Base-by-base conservation (phyloP, 2,888 invertebrate species). In the Alcis repandata region DNA sequence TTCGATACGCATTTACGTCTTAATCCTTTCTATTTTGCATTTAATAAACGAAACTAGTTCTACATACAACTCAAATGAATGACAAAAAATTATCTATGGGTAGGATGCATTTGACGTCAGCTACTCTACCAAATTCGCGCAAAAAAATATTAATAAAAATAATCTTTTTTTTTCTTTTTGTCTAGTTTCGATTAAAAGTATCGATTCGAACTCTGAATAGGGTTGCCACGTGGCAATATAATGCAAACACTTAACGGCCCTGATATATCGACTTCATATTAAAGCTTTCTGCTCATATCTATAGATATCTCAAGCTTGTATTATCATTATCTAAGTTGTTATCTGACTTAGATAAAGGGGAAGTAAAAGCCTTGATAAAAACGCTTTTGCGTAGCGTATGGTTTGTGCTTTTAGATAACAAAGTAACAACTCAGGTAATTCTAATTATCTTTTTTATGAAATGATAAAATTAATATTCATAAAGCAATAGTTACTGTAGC, bases 231-330 rank as follows among this genome's bases (percentile, higher is more conserved):
- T 77, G 78, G 78, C 80, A 74, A 71, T 85, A 78, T 88, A 74
- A 74, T 86, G 80, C 79, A 70, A 89, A 79, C 91, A 92, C 91
- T 90, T 83, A 79, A 69, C 38, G 2, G 60, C 75, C 70, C 71
- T 81, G 82, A 83, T 87, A 88, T 85, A 88, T 83, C 85, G 80
- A 83, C 82, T 82, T 86, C 86, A 87, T 89, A 90, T 89, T 89
- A 86, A 86, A 89, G 84, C 88, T 86, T 84, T 87, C 80, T 83
- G 70, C 71, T 77, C 41, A 59, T 63, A 63, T 62, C 62, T 36
- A 62, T 15, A 62, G 82, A 83, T 92, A 92, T 91, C 92, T 92
- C 92, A 91, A 92, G 89, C 91, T 84, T 88, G 83, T 85, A 82
- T 83, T 85, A 85, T 82, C 82, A 80, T 84, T 90, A 91, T 90